Conservation (phyloP, 2,797 vertebrate species). For the Sebastes hubbsi region DNA sequence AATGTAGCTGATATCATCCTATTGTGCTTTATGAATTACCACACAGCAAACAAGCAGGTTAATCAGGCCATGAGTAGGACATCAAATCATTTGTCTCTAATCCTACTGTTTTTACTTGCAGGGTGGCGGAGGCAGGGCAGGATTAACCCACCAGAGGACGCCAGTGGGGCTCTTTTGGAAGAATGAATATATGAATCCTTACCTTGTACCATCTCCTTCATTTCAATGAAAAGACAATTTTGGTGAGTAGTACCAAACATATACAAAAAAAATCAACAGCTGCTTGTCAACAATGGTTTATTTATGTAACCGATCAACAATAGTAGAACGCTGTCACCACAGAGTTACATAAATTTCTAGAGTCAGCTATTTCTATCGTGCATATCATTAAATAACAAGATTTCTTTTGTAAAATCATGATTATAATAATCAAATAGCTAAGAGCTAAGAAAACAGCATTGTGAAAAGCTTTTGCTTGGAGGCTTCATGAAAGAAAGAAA, state of each 20-base stretch:
- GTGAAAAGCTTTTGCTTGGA: fast-evolving
- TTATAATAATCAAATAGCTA: background rate
- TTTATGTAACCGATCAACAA: background rate
- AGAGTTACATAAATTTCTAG: background rate
- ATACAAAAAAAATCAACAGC: background rate
- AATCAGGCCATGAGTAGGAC: too few relatives aligned
- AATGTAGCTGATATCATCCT: background rate
- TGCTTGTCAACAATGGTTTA: background rate
- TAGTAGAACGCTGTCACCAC: background rate
- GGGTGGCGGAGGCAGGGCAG: too few relatives aligned
- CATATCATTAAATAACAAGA: too few relatives aligned
- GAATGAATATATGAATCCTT: background rate
- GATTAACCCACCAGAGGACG: background rate
- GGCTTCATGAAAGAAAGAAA: too few relatives aligned
- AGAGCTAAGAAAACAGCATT: too few relatives aligned
- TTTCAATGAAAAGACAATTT: background rate
- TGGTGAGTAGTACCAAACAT: too few relatives aligned
- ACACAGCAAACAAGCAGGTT: background rate
- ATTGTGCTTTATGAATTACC: background rate
- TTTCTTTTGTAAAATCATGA: background rate
- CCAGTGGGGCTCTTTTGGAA: background rate
- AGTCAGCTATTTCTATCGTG: background rate
- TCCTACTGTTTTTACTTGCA: background rate
- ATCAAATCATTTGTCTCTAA: background rate
- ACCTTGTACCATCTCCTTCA: background rate